These are phyloP conservation scores for Macrotus californicus DNA, from an alignment of 2,113 vertebrate genomes.

Conservation along the genomic window DNA sequence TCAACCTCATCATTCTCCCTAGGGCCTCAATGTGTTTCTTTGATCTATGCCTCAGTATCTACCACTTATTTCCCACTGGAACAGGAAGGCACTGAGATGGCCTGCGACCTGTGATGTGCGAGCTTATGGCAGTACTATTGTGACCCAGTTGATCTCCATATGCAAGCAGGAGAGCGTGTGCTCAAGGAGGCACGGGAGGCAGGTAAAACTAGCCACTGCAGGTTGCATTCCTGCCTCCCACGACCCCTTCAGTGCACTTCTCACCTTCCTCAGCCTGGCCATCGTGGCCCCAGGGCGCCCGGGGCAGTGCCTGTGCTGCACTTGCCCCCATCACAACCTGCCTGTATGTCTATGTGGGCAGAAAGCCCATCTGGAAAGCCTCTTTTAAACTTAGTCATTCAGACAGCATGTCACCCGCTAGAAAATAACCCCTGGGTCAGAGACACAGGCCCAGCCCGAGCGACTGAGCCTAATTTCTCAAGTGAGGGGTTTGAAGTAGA, in stretches of 20 bases:
- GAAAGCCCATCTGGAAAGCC: not conserved
- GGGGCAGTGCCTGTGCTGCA: rapidly evolving
- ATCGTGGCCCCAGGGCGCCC: rapidly evolving
- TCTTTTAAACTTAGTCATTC: not conserved
- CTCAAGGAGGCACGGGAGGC: not conserved
- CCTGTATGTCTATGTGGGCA: no score
- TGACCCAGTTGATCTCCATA: rapidly evolving
- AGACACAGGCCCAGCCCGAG: not conserved
- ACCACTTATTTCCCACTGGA: not conserved
- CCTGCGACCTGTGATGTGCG: not conserved
- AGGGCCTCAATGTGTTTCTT: not conserved
- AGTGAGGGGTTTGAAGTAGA: not conserved
- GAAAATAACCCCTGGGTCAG: not conserved
- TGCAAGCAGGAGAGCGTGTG: not conserved
- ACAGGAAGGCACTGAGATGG: rapidly evolving
- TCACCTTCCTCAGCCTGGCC: not conserved
- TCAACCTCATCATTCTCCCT: not conserved
- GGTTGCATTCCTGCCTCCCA: not conserved
- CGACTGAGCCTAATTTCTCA: not conserved
- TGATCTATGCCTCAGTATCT: not conserved
- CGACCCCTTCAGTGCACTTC: rapidly evolving
- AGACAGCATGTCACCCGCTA: not conserved
- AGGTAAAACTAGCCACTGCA: no score
- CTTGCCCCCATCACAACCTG: not conserved
- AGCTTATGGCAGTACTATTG: no score